Conservation (phyloP, 2,888 invertebrate species). For the Dinocampus coccinellae region DNA sequence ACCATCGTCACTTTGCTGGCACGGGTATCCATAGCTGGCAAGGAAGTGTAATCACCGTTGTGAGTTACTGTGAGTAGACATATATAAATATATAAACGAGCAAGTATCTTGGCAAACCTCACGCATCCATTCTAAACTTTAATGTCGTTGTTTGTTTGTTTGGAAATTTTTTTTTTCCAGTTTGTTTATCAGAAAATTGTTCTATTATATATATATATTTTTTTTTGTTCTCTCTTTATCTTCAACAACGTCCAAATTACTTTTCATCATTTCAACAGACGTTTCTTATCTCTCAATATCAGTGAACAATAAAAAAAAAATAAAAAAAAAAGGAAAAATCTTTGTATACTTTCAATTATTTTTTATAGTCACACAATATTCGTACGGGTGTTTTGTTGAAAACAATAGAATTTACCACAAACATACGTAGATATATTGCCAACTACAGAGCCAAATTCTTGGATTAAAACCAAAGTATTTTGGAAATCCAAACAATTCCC, state of each 20-base stretch:
- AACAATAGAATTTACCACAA: slow-evolving; percentile 10
- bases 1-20: slow-evolving; percentile 54
- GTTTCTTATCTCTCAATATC: too few relatives aligned
- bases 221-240: background rate
- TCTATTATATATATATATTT: too few relatives aligned
- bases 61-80: slow-evolving; percentile 51
- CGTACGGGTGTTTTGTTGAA: background rate
- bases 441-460: slow-evolving; percentile 39
- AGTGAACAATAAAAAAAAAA: too few relatives aligned
- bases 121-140: slow-evolving; percentile 19
- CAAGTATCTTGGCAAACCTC: slow-evolving; percentile 38
- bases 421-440: slow-evolving; percentile 1
- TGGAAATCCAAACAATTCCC: slow-evolving; percentile 57
- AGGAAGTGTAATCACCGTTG: slow-evolving; percentile 57
- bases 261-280: too few relatives aligned
- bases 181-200: slow-evolving; percentile 14
- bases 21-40: slow-evolving; percentile 58
- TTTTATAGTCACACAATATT: background rate
- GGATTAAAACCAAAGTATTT: slow-evolving; percentile 54
- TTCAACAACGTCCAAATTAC: too few relatives aligned
- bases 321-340: too few relatives aligned
- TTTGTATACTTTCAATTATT: too few relatives aligned
- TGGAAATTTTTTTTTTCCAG: slow-evolving; percentile 17
- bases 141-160: slow-evolving; percentile 20
- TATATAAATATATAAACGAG: background rate